phyloP scores from a whole-genome alignment of 2,797 vertebrate species.

The Crocodylus rhombifer region DNA sequence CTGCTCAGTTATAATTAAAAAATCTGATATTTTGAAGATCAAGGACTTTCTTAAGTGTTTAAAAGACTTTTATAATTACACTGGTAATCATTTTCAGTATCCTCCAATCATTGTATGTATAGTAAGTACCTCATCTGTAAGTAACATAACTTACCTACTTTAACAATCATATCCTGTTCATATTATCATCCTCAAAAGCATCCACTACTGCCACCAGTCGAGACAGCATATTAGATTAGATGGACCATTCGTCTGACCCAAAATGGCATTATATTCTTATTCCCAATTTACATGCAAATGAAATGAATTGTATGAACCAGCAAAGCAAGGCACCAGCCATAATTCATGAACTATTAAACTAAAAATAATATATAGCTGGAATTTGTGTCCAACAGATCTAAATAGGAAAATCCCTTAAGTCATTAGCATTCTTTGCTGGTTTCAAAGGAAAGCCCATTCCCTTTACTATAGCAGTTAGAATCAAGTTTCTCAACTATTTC shows the following conservation, averaged over 20 bases:
- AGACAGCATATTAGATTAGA: no score
- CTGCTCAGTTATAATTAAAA: slow-evolving; percentile 26
- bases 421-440: neutral
- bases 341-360: slow-evolving; percentile 37
- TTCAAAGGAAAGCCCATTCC: slow-evolving; percentile 52
- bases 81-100: slow-evolving; percentile 38
- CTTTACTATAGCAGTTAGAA: slow-evolving; percentile 36
- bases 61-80: slow-evolving; percentile 52
- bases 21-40: slow-evolving; percentile 21
- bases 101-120: neutral
- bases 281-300: slow-evolving; percentile 57
- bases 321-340: slow-evolving; percentile 3
- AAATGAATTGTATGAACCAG: slow-evolving; percentile 19
- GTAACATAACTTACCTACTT: slow-evolving; percentile 45
- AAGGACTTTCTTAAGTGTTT: neutral
- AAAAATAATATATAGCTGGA: slow-evolving; percentile 43
- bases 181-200: no score
- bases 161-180: neutral
- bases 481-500: slow-evolving; percentile 17
- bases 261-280: slow-evolving; percentile 18
- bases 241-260: no score
- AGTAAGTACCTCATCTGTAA: slow-evolving; percentile 45
- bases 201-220: no score
- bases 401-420: neutral
- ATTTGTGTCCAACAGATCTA: slow-evolving; percentile 17